Evolutionary conservation across 2,888 invertebrate genomes (phyloP).

Genomic region (Eumacrocentrus americanus): DNA sequence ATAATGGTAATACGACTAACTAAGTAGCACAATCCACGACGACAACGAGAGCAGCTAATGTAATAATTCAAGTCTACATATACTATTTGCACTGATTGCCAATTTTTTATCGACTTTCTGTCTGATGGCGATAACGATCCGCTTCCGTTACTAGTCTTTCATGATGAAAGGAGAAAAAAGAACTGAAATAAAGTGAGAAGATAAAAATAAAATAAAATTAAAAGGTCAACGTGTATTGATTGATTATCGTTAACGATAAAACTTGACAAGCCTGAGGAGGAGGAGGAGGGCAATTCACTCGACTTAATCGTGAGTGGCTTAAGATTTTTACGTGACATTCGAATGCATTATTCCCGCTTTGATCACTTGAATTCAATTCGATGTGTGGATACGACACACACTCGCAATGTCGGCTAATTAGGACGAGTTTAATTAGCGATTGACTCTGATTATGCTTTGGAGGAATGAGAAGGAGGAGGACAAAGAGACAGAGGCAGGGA

Average conservation of each 20-base stretch:
- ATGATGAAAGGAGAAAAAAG: neutral
- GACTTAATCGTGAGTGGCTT: neutral
- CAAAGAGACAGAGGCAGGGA: conserved; percentile 10
- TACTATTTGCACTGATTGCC: neutral
- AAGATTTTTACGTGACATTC: neutral
- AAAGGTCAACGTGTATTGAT: too few species aligned
- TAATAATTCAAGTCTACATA: neutral
- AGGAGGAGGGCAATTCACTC: neutral
- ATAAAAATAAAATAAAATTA: too few species aligned
- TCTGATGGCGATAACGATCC: neutral
- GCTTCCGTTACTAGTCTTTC: neutral
- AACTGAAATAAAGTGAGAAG: too few species aligned
- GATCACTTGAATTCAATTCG: neutral
- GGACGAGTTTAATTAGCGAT: conserved; percentile 34
- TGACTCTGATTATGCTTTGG: conserved; percentile 27
- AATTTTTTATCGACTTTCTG: neutral
- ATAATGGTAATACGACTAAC: too few species aligned
- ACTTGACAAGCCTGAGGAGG: neutral
- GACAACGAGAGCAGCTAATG: too few species aligned
- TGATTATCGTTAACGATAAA: neutral
- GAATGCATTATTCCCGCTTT: neutral
- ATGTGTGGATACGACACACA: neutral
- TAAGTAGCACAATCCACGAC: too few species aligned
- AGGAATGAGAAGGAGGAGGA: neutral
- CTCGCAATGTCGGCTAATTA: conserved; percentile 30